These are phyloP conservation scores for Linnaemya tessellans DNA, from an alignment of 2,888 invertebrate genomes.

Conservation along the genomic window DNA sequence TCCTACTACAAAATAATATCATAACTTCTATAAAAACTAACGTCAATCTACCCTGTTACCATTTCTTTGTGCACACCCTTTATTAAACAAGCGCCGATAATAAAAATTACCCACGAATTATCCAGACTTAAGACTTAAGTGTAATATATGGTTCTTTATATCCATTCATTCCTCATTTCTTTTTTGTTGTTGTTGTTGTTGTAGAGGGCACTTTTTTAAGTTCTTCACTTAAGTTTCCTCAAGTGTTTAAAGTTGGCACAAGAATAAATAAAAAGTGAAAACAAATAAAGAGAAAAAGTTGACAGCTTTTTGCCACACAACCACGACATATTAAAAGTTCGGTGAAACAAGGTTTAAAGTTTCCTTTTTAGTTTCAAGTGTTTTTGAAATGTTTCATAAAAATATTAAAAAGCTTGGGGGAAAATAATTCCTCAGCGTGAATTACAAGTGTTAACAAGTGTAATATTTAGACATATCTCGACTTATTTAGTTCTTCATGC, in stretches of 20 bases:
- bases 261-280: constrained; percentile 8
- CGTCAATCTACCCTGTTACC: background rate
- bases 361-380: constrained; percentile 53
- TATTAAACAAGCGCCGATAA: constrained; percentile 20
- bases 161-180: background rate
- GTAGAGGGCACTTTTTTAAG: constrained; percentile 33
- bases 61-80: constrained; percentile 14
- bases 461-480: constrained; percentile 33
- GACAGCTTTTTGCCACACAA: constrained; percentile 1
- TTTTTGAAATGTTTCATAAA: constrained; percentile 52
- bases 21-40: too few species aligned
- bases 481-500: constrained; percentile 9
- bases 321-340: constrained; percentile 9
- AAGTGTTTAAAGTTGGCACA: constrained; percentile 47
- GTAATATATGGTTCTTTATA: constrained; percentile 1
- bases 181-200: background rate
- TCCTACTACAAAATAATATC: too few species aligned
- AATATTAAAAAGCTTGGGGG: constrained; percentile 62
- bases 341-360: constrained; percentile 52
- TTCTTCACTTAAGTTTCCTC: constrained; percentile 60
- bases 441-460: constrained; percentile 65
- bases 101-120: constrained; percentile 49
- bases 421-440: constrained; percentile 47
- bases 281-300: constrained; percentile 24
- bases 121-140: constrained; percentile 29